A percentile compares a stretch with the other conserved stretches of the same genome.
Conservation (phyloP, 2,113 vertebrate species). For the Dryoscopus gambensis region DNA sequence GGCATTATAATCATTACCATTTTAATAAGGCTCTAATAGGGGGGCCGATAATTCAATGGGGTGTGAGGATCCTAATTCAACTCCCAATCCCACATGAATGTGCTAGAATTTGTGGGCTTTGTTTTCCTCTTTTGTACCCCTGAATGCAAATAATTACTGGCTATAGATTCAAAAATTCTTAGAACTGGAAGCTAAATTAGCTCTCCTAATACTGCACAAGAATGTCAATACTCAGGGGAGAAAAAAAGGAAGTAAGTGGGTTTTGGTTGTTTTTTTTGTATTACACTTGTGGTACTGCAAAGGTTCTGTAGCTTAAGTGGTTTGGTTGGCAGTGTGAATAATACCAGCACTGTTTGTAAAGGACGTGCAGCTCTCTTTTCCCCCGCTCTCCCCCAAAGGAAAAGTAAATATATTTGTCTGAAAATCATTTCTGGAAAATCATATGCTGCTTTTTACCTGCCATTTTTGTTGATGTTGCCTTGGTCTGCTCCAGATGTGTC, state of each 20-base stretch:
- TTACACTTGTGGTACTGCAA: constrained; percentile 76
- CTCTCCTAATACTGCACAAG: constrained; percentile 82
- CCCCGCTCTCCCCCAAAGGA: neutral
- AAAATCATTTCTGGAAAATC: constrained; percentile 39
- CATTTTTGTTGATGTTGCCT: neutral
- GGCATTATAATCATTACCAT: constrained; percentile 84
- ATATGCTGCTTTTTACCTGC: neutral
- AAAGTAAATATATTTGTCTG: constrained; percentile 36
- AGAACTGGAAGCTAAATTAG: constrained; percentile 84
- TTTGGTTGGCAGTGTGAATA: constrained; percentile 76
- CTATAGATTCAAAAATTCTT: constrained; percentile 85
- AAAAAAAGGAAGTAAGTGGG: constrained; percentile 75
- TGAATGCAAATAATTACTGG: constrained; percentile 87
- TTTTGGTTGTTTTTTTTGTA: constrained; percentile 71
- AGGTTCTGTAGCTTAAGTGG: constrained; percentile 77
- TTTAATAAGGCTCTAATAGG: constrained; percentile 85
- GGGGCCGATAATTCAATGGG: constrained; percentile 83
- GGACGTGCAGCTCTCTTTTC: constrained; percentile 16
- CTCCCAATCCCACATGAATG: constrained; percentile 84
- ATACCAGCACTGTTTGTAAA: constrained; percentile 71
- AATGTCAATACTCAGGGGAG: constrained; percentile 80
- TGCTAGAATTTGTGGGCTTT: constrained; percentile 83
- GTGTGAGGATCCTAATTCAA: constrained; percentile 82
- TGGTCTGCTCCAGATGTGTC: neutral
- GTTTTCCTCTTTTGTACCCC: constrained; percentile 82